Base-by-base conservation (phyloP, 1,140 invertebrate species). In the Dermatophagoides farinae region DNA sequence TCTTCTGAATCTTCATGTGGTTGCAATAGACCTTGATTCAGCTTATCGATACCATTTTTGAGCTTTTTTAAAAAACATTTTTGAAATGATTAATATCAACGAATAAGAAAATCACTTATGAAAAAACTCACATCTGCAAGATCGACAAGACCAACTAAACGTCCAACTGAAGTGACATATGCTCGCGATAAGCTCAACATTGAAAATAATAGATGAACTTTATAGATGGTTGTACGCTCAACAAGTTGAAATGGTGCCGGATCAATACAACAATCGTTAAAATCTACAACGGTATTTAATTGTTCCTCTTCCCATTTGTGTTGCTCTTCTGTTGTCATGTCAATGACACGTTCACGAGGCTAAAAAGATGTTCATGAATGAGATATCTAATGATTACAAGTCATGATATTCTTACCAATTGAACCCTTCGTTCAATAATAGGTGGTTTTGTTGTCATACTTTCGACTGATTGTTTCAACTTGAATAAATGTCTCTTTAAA, bases 191-290 rank as follows among this genome's bases (percentile, higher is more conserved):
- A 84, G 31, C 91, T 90, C 47, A 98, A 79, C 77, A 97, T 85
- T 6, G 89, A 96, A 73, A 98, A 98, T 9, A 97, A 73, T 11
- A 92, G 96, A 74, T 98, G 93, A 1, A 95, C 78, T 78, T 97
- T 97, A 11, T 96, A 80, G 31, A 98, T 74, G 0, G 90, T 93
- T 1, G 93, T 97, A 67, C 86, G 82, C 69, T 92, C 89, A 1
- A 97, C 92, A 0, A 97, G 76, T 71, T 98, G 95, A 74, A 97
- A 97, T n/a, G 95, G 95, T 18, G 93, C 89, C 1, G 92, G 88
- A 73, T 97, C 95, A 62, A 97, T 91, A 67, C 90, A 86, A 67
- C 86, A 87, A 37, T 80, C 78, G 43, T 81, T 81, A 71, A 96
- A 88, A 70, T 92, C 84, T 1, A 96, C 85, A 23, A 82, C 78